phyloP scores from a whole-genome alignment of 2,888 invertebrate genomes.

The Alsophila aescularia region DNA sequence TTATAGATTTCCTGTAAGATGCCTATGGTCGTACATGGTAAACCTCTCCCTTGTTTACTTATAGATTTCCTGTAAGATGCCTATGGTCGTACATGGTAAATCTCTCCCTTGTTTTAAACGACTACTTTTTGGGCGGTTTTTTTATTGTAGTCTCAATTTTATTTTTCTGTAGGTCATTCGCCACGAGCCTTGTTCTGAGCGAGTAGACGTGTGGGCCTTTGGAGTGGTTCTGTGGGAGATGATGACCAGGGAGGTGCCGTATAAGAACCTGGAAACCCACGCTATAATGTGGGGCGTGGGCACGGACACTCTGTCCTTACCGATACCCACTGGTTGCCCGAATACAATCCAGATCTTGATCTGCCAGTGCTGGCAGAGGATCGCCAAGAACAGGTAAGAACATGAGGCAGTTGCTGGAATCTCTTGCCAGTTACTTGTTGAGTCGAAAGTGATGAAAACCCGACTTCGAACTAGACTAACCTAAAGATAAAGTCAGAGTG shows the following conservation, averaged over 20 bases:
- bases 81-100: too few species aligned
- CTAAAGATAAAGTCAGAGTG: too few species aligned
- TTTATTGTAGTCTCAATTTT: too few species aligned
- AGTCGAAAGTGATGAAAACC: not conserved
- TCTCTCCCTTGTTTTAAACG: too few species aligned
- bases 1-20: too few species aligned
- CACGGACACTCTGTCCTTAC: constrained; percentile 94
- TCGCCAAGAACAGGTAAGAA: constrained; percentile 89
- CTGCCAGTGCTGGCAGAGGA: constrained; percentile 96
- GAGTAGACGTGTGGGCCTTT: constrained; percentile 99
- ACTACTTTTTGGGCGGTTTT: too few species aligned
- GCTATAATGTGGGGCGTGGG: constrained; percentile 99
- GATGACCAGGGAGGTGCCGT: constrained; percentile 90
- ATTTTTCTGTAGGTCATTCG: constrained; percentile 87
- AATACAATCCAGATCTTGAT: constrained; percentile 94
- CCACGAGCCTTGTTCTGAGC: constrained; percentile 98
- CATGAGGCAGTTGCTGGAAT: not conserved
- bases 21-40: too few species aligned
- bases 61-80: too few species aligned
- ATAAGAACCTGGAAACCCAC: constrained; percentile 90
- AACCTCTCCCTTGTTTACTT: too few species aligned
- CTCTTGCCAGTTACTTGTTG: not conserved
- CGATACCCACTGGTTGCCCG: constrained; percentile 96
- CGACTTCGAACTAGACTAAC: too few species aligned
- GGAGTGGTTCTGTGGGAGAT: constrained; percentile 99